phyloP scores from a whole-genome alignment of 2,797 vertebrate species.

The Tauraco hartlaubi region DNA sequence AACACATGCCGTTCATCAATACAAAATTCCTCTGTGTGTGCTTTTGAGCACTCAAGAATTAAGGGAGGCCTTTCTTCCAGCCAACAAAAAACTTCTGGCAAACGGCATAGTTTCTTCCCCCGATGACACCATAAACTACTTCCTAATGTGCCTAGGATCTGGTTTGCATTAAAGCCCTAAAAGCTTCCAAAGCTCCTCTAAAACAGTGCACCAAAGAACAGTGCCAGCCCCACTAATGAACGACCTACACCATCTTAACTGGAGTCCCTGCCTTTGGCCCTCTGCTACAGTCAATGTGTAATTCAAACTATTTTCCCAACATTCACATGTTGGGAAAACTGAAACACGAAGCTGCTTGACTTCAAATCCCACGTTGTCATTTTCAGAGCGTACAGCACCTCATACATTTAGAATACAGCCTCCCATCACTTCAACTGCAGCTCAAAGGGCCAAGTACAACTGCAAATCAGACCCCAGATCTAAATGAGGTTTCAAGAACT shows the following conservation, averaged over 20 bases:
- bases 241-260: background rate
- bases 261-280: background rate
- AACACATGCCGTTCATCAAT: background rate
- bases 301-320: background rate
- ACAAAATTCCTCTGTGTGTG: background rate
- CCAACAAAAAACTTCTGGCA: slow-evolving; percentile 29
- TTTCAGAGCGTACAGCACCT: background rate
- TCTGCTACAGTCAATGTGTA: background rate
- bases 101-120: background rate
- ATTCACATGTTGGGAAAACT: background rate
- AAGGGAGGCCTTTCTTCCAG: background rate
- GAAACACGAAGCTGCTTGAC: background rate
- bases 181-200: background rate
- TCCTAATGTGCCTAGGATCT: background rate
- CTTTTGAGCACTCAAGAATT: background rate
- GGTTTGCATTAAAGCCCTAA: background rate
- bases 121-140: background rate
- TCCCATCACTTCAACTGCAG: background rate
- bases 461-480: background rate
- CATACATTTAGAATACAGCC: background rate
- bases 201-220: background rate
- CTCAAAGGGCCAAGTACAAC: background rate
- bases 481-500: slow-evolving; percentile 37
- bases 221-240: background rate
- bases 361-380: background rate